A percentile compares a stretch with the other conserved stretches of the same genome.
Evolutionary conservation across 2,797 vertebrate genomes (phyloP).

Genomic region (Acropternis orthonyx): DNA sequence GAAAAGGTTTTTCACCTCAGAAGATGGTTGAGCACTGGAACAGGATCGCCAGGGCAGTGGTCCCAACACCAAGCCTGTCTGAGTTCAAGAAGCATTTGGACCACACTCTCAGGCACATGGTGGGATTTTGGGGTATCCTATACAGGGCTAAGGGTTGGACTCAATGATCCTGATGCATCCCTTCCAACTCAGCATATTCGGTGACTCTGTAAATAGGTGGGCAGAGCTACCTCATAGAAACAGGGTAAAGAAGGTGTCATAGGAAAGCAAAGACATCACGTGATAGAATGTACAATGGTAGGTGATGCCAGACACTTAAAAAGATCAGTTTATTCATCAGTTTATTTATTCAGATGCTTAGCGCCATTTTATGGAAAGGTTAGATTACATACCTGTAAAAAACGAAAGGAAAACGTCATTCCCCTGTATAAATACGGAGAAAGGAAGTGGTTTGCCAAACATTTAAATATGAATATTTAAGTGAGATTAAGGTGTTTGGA

Average conservation of each 20-base stretch:
- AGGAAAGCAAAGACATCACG: not conserved
- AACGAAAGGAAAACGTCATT: not conserved
- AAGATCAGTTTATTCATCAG: not conserved
- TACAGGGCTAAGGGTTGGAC: not conserved
- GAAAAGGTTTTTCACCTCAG: not conserved
- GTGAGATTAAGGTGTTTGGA: not conserved
- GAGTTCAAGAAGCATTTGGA: not conserved
- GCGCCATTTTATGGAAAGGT: not conserved
- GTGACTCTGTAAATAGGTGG: not conserved
- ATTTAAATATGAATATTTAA: not conserved
- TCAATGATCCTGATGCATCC: not conserved
- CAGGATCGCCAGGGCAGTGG: not conserved
- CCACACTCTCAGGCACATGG: rapidly evolving
- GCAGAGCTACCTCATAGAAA: not conserved
- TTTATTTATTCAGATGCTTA: not conserved
- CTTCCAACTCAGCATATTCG: not conserved
- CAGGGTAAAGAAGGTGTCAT: not conserved
- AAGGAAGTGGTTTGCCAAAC: not conserved
- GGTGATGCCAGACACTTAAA: not conserved
- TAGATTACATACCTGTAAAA: not conserved
- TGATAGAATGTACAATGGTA: not conserved
- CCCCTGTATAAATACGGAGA: not conserved
- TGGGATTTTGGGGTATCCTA: not conserved
- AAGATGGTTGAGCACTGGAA: not conserved
- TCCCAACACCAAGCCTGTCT: not conserved